These are phyloP conservation scores for Aplochiton taeniatus DNA, from an alignment of 2,797 vertebrate species.

Conservation along the genomic window DNA sequence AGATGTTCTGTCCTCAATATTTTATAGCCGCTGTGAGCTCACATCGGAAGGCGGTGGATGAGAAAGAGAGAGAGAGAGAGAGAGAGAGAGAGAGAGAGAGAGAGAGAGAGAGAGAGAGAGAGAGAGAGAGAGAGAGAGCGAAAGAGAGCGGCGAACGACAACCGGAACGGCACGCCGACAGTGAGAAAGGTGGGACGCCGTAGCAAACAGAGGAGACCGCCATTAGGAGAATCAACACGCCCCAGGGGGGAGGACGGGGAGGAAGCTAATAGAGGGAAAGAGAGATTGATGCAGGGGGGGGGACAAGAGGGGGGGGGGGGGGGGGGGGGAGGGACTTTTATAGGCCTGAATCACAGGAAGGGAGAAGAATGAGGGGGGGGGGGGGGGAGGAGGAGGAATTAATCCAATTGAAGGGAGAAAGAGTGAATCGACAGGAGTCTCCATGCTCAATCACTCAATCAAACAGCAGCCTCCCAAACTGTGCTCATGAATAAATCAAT, in stretches of 20 bases:
- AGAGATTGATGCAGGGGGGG: not conserved
- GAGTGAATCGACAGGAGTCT: not conserved
- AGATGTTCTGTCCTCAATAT: slow-evolving; percentile 33
- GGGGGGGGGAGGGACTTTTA: not conserved
- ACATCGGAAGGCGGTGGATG: slow-evolving; percentile 1
- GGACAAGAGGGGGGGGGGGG: too few relatives aligned
- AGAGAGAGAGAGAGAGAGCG: not conserved
- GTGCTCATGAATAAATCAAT: slow-evolving; percentile 20
- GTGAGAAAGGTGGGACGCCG: not conserved
- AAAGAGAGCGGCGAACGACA: not conserved
- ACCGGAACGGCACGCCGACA: not conserved
- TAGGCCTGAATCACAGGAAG: not conserved
- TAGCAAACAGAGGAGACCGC: too few relatives aligned
- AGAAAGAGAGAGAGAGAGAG: not conserved
- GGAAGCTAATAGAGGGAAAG: not conserved
- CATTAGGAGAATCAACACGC: too few relatives aligned
- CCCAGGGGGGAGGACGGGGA: not conserved
- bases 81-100: not conserved
- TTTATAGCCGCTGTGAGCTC: slow-evolving; percentile 24
- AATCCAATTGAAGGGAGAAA: slow-evolving; percentile 2
- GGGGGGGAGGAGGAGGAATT: not conserved
- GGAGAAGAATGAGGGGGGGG: not conserved
- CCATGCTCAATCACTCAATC: slow-evolving; percentile 19
- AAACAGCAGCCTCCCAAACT: slow-evolving; percentile 5
- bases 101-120: not conserved